Base-by-base conservation (phyloP, 2,113 vertebrate genomes). In the Acrocephalus arundinaceus region DNA sequence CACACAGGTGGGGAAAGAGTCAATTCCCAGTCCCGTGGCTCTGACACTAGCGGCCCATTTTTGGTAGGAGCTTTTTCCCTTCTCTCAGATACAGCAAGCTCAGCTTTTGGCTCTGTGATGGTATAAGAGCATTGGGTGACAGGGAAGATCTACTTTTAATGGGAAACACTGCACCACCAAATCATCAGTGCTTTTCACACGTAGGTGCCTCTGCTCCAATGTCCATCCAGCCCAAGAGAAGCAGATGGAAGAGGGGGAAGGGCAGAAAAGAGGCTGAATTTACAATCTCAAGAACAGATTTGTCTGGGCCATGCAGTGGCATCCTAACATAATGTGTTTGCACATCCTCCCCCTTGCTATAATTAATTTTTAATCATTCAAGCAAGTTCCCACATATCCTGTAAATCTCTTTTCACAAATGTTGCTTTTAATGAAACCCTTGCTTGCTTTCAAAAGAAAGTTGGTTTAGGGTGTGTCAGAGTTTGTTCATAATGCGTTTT, bases 341-440 rank as follows among this genome's bases (percentile, higher is more conserved):
- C 87, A 68, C 93, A 94, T 96, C 90, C 74, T 93, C 92, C 73
- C 71, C 85, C 79, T 82, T 91, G 58, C 49, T 93, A 70, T 78
- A 96, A 94, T 94, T 97, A 96, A 90, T 95, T 95, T 97, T 96
- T 95, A 94, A 95, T 95, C 81, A 91, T 89, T 96, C 67, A 89
- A 82, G 89, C 97, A 95, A 93, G 97, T 96, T 95, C 91, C 62
- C 94, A 96, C 96, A 96, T 93, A 96, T 93, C 88, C 71, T 85
- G 72, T 84, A 92, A 92, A 90, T 92, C 79, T 96, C 93, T 94
- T 90, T 94, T 93, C 95, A 87, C 77, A 77, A 89, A 95, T 94
- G 95, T 93, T 80, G 57, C 88, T 95, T 95, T 96, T 97, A 95
- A 97, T 97, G 87, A 95, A 96, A 65, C 58, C 83, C 74, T 89